These are phyloP conservation scores for Apoda limacodes DNA, from an alignment of 2,888 invertebrate genomes.

Conservation along the genomic window DNA sequence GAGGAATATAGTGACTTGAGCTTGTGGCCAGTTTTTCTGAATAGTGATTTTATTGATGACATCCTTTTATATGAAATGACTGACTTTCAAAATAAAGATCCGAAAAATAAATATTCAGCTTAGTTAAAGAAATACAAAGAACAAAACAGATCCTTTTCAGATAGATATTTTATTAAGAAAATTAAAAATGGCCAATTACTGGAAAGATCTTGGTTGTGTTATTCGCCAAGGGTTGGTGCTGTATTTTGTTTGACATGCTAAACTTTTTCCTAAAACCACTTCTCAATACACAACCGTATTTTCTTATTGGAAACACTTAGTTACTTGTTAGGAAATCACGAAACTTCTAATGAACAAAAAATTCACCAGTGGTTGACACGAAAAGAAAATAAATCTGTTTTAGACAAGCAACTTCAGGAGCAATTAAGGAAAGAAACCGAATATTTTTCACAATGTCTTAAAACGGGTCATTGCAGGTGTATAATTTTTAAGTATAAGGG, in stretches of 20 bases:
- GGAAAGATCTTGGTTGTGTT: too few species aligned
- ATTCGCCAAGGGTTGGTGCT: too few species aligned
- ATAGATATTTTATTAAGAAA: too few species aligned
- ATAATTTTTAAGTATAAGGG: conserved; percentile 13
- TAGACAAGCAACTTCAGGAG: conserved; percentile 12
- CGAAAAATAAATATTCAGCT: conserved; percentile 17
- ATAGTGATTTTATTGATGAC: conserved; percentile 14
- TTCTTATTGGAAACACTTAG: conserved; percentile 13
- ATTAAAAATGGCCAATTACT: too few species aligned
- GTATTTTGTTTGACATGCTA: too few species aligned
- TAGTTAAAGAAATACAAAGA: conserved; percentile 17
- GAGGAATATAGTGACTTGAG: too few species aligned
- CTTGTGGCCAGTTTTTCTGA: too few species aligned
- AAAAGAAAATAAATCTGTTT: too few species aligned
- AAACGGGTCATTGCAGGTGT: conserved; percentile 15
- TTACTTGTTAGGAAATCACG: conserved; percentile 4
- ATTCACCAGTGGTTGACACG: conserved; percentile 11
- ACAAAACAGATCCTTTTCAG: conserved; percentile 13
- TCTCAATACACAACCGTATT: conserved; percentile 12
- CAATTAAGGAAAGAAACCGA: too few species aligned
- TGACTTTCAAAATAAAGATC: conserved; percentile 17
- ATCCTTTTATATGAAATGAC: too few species aligned
- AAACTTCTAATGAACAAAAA: conserved; percentile 13
- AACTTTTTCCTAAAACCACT: conserved; percentile 9
- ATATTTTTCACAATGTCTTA: conserved; percentile 14